Evolutionary conservation across 2,113 vertebrate genomes (phyloP).

Genomic region (Coreoperca whiteheadi): DNA sequence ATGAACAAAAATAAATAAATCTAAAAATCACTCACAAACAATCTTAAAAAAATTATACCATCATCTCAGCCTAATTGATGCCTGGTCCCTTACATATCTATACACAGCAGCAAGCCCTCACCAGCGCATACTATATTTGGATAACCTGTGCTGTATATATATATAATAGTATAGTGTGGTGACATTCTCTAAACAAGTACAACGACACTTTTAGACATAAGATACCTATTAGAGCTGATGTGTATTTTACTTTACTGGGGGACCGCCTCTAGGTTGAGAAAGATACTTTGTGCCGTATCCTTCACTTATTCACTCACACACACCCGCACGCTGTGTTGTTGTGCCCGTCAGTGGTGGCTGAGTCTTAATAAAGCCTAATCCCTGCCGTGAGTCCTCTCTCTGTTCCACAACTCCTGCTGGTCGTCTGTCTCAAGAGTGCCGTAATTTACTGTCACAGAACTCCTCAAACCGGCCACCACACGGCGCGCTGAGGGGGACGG

Average conservation of each 20-base stretch:
- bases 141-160: not conserved
- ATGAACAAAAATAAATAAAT: not conserved
- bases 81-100: not conserved
- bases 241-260: conserved; percentile 56
- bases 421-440: conserved; percentile 78
- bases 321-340: conserved; percentile 73
- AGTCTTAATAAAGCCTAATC: conserved; percentile 83
- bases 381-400: conserved; percentile 78
- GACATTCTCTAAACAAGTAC: conserved; percentile 60
- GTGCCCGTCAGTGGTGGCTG: conserved; percentile 68
- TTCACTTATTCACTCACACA: conserved; percentile 60
- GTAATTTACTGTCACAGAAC: conserved; percentile 85
- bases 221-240: conserved; percentile 75
- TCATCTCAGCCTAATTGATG: conserved; percentile 1
- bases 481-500: conserved; percentile 65
- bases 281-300: conserved; percentile 63
- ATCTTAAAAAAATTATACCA: not conserved
- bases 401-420: conserved; percentile 81
- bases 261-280: conserved; percentile 70
- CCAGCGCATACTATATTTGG: not conserved
- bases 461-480: conserved; percentile 79
- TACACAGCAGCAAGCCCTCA: not conserved
- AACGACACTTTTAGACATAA: conserved; percentile 63
- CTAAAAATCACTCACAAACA: not conserved
- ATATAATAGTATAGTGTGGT: conserved; percentile 4